Evolutionary conservation across 2,888 invertebrate genomes (phyloP).

Genomic region (Cephus spinipes): DNA sequence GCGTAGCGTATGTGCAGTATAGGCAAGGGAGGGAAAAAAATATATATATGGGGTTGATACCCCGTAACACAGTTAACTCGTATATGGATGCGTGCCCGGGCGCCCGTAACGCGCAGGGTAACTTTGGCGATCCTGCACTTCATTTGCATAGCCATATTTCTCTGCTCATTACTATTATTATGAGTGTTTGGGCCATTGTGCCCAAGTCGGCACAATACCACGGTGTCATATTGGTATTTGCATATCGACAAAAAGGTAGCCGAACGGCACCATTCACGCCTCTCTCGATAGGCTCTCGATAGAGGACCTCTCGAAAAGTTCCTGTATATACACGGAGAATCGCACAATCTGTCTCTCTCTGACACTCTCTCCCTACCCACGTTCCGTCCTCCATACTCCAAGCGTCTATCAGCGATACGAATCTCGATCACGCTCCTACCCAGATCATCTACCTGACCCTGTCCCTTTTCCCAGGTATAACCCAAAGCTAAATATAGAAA

Average conservation of each 20-base stretch:
- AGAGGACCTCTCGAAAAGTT: neutral
- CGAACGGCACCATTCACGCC: conserved; percentile 54
- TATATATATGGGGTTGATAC: neutral
- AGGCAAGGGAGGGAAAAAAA: neutral
- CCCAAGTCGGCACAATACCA: conserved; percentile 14
- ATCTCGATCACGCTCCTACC: neutral
- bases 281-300: conserved; percentile 35
- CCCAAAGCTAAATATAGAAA: neutral
- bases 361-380: neutral
- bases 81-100: conserved; percentile 9
- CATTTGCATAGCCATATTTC: conserved; percentile 61
- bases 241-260: conserved; percentile 57
- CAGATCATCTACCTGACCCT: neutral
- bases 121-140: conserved; percentile 2
- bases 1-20: conserved; percentile 2
- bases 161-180: conserved; percentile 63
- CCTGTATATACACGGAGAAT: no score
- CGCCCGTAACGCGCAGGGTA: neutral
- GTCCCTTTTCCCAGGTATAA: neutral
- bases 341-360: neutral
- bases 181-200: conserved; percentile 47
- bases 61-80: neutral
- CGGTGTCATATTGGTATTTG: conserved; percentile 57
- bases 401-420: neutral
- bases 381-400: neutral